A percentile compares a stretch with the other conserved stretches of the same genome.
Evolutionary conservation across 2,113 vertebrate genomes (phyloP).

Genomic region (Cyphomyrus discorhynchus): DNA sequence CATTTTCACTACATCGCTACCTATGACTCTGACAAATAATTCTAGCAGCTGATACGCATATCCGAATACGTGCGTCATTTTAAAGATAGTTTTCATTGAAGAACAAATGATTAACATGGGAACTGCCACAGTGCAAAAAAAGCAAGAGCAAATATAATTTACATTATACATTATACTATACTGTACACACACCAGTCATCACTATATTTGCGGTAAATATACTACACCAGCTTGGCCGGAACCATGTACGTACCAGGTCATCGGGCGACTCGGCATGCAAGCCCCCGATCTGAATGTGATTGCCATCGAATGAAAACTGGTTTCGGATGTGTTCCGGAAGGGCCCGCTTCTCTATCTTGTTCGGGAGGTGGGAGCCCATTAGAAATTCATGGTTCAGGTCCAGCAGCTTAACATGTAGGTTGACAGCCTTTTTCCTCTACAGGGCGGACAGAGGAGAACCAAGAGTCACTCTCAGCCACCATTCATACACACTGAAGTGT

Average conservation of each 20-base stretch:
- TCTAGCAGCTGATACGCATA: background rate
- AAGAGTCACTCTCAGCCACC: background rate
- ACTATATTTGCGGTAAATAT: background rate
- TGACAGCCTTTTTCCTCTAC: constrained; percentile 81
- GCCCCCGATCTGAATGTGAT: constrained; percentile 69
- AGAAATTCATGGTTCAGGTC: constrained; percentile 85
- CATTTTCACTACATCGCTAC: background rate
- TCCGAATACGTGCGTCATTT: background rate
- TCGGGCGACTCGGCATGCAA: constrained; percentile 78
- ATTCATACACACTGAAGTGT: background rate
- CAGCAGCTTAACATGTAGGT: constrained; percentile 79
- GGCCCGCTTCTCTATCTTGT: constrained; percentile 71
- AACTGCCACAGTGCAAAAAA: background rate
- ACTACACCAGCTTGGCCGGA: background rate
- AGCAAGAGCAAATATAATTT: background rate
- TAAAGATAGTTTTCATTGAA: background rate
- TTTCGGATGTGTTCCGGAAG: constrained; percentile 74
- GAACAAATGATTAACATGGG: background rate
- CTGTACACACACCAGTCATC: background rate
- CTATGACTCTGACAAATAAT: background rate
- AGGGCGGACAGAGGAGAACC: background rate
- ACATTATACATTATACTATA: background rate
- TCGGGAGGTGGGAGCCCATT: constrained; percentile 73
- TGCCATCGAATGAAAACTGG: constrained; percentile 71
- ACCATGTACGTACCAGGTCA: constrained; percentile 70